Percentiles rank a stretch among this genome's conserved stretches.
phyloP scores from a whole-genome alignment of 2,113 vertebrate species.

The Siphamia tubifer region DNA sequence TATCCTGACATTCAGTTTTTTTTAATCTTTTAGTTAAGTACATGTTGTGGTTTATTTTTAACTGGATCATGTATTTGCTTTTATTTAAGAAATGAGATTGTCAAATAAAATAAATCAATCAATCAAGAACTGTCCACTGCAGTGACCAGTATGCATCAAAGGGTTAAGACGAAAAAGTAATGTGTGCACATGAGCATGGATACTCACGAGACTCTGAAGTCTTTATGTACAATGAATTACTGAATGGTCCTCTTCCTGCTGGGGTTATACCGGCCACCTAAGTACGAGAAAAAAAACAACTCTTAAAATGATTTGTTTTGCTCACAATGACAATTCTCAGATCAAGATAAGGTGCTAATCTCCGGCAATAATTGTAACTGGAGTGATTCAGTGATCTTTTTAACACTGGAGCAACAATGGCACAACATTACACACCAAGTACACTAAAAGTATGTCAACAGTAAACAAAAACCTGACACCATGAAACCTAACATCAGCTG shows the following conservation, averaged over 20 bases:
- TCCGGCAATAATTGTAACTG: background rate
- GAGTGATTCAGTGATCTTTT: background rate
- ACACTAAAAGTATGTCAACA: background rate
- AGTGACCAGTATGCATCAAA: too few relatives aligned
- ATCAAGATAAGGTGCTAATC: slow-evolving; percentile 9
- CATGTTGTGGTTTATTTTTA: too few relatives aligned
- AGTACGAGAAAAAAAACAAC: background rate
- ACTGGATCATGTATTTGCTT: too few relatives aligned
- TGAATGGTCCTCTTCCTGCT: slow-evolving; percentile 87
- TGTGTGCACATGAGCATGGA: background rate
- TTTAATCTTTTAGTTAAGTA: too few relatives aligned
- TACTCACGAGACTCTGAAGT: slow-evolving; percentile 94
- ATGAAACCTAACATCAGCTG: too few relatives aligned
- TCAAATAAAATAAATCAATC: too few relatives aligned
- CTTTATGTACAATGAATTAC: slow-evolving; percentile 90
- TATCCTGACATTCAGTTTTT: too few relatives aligned
- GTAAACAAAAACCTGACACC: background rate
- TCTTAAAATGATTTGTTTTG: background rate
- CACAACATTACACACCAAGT: background rate
- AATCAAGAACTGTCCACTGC: too few relatives aligned
- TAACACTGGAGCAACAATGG: background rate
- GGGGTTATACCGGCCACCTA: slow-evolving; percentile 92
- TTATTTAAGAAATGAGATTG: too few relatives aligned
- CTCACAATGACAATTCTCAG: slow-evolving; percentile 17
- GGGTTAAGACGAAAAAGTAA: background rate